These are phyloP conservation scores for Siniperca scherzeri DNA, from an alignment of 2,797 vertebrate species.

Conservation along the genomic window DNA sequence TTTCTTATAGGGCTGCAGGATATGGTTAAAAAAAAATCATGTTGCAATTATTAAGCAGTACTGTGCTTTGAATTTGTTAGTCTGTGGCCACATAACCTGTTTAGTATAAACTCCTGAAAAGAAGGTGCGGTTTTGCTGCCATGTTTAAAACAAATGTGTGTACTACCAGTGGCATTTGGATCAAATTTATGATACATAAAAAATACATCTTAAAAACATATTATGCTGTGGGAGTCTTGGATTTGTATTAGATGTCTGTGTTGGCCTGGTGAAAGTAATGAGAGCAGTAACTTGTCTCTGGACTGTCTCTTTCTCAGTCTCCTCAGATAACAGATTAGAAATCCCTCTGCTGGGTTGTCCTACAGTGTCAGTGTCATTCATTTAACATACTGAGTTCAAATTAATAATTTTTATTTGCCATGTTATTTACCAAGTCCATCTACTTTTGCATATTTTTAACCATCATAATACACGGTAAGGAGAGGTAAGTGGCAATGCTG, in stretches of 20 bases:
- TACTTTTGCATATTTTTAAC: slow-evolving; percentile 4
- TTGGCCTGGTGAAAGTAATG: slow-evolving; percentile 39
- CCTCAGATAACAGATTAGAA: slow-evolving; percentile 59
- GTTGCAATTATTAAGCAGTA: background rate
- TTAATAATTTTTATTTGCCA: background rate
- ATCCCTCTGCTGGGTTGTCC: slow-evolving; percentile 22
- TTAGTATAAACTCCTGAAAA: background rate
- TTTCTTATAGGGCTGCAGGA: background rate
- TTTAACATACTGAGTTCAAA: slow-evolving; percentile 5
- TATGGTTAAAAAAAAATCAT: too few species aligned
- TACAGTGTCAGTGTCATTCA: slow-evolving; percentile 11
- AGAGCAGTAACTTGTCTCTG: slow-evolving; percentile 37
- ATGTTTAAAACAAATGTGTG: background rate
- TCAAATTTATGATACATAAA: background rate
- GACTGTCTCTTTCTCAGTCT: slow-evolving; percentile 22
- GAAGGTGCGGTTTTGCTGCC: background rate
- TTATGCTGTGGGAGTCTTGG: background rate
- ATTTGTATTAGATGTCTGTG: slow-evolving; percentile 11
- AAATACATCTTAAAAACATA: background rate
- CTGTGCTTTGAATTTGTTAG: background rate
- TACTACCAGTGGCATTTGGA: background rate
- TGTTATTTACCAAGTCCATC: background rate
- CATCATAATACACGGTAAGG: slow-evolving; percentile 6
- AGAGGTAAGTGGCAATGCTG: slow-evolving; percentile 23
- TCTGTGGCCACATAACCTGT: background rate